phyloP scores from a whole-genome alignment of 2,113 vertebrate species.

The Coreoperca whiteheadi region DNA sequence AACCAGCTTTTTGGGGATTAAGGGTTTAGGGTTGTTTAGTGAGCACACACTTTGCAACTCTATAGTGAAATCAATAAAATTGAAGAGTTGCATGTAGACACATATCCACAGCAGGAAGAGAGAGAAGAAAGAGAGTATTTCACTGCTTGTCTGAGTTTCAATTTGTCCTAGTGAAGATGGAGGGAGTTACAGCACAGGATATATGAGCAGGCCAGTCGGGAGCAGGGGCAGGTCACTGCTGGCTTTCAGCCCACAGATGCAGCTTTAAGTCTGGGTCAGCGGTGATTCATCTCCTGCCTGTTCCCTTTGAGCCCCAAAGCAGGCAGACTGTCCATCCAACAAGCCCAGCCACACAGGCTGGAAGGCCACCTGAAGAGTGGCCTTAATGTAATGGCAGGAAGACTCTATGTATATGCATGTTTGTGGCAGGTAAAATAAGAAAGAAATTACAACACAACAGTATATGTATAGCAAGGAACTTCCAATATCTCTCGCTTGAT shows the following conservation, averaged over 20 bases:
- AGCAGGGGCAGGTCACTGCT: constrained; percentile 35
- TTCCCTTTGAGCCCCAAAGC: constrained; percentile 46
- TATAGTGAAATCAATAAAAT: constrained; percentile 46
- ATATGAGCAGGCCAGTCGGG: constrained; percentile 49
- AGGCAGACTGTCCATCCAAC: constrained; percentile 30
- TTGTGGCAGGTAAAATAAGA: neutral
- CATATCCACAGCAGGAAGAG: constrained; percentile 21
- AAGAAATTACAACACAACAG: neutral
- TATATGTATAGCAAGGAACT: neutral
- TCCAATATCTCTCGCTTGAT: neutral
- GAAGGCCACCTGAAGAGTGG: constrained; percentile 44
- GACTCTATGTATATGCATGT: neutral
- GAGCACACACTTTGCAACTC: constrained; percentile 3
- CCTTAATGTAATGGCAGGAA: constrained; percentile 11
- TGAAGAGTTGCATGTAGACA: constrained; percentile 26
- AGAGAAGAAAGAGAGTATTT: constrained; percentile 52
- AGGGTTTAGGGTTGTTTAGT: constrained; percentile 10
- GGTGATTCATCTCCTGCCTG: constrained; percentile 67
- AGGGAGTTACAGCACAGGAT: constrained; percentile 59
- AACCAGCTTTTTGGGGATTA: constrained; percentile 1
- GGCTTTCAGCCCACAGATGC: constrained; percentile 54
- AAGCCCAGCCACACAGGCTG: constrained; percentile 28
- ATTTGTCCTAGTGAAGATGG: constrained; percentile 68
- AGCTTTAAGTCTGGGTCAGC: constrained; percentile 61
- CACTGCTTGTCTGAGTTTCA: constrained; percentile 64